Conservation (phyloP, 2,888 invertebrate species). For the Alsophila aescularia region DNA sequence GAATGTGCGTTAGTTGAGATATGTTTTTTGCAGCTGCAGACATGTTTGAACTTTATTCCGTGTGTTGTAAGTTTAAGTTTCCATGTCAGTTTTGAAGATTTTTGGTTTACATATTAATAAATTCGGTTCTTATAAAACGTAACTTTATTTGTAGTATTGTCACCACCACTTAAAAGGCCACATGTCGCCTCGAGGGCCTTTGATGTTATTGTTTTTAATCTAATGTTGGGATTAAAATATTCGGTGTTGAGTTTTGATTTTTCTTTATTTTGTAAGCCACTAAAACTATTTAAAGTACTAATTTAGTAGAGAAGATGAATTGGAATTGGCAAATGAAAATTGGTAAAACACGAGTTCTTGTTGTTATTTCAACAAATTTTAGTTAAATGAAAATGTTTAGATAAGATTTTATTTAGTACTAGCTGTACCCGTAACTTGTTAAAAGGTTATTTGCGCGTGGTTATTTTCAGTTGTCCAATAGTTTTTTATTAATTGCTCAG, state of each 20-base stretch:
- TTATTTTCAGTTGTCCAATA: no score
- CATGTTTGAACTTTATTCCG: conserved; percentile 32
- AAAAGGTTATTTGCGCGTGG: no score
- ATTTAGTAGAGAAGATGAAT: no score
- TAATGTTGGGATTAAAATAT: conserved; percentile 54
- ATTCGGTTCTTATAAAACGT: conserved; percentile 75
- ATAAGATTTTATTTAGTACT: no score
- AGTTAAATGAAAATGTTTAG: no score
- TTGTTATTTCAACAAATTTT: no score
- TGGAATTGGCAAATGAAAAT: no score
- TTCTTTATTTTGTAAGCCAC: background rate
- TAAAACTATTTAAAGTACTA: no score
- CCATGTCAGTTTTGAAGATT: conserved; percentile 44
- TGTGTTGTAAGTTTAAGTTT: conserved; percentile 20
- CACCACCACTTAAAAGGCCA: conserved; percentile 82
- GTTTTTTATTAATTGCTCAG: no score
- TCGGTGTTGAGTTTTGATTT: conserved; percentile 44
- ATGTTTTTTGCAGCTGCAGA: background rate
- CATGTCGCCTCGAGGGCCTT: conserved; percentile 81
- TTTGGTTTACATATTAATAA: conserved; percentile 60
- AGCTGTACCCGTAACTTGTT: no score
- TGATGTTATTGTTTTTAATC: conserved; percentile 65
- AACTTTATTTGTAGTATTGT: conserved; percentile 82
- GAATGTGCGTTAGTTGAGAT: background rate
- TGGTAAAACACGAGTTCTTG: no score